Percentiles rank a stretch among this genome's conserved stretches.
Evolutionary conservation across 1,140 invertebrate species (phyloP).

Genomic region (Panulirus ornatus): DNA sequence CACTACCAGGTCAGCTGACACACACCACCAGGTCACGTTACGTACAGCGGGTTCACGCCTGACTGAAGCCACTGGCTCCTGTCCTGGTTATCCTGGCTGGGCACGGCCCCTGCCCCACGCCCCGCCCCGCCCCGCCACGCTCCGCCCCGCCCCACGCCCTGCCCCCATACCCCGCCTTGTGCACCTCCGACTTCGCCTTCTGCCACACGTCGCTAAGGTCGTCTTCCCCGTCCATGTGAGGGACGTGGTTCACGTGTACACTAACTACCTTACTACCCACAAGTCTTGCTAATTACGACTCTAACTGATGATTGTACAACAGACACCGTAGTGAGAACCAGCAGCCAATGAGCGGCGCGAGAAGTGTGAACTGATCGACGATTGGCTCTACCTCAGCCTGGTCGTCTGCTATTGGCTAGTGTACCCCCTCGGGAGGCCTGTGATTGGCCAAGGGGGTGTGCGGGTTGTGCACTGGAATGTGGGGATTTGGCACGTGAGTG

Average conservation of each 20-base stretch:
- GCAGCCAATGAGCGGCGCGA: slow-evolving; percentile 9
- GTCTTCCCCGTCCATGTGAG: too few relatives aligned
- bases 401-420: slow-evolving; percentile 5
- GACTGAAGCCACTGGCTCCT: slow-evolving; percentile 3
- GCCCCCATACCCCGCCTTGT: not conserved
- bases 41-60: not conserved
- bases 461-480: slow-evolving; percentile 3
- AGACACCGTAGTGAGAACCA: not conserved
- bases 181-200: not conserved
- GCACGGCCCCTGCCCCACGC: not conserved
- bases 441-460: not conserved
- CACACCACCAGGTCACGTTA: not conserved
- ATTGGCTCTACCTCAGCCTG: not conserved
- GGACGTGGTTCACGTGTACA: too few relatives aligned
- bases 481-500: slow-evolving; percentile 23
- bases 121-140: not conserved
- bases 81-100: slow-evolving; percentile 29
- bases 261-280: not conserved
- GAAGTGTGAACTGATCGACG: not conserved
- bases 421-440: not conserved
- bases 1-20: not conserved
- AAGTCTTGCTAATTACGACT: too few relatives aligned
- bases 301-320: too few relatives aligned
- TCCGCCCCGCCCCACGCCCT: not conserved
- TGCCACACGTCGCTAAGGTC: not conserved